Evolutionary conservation across 2,888 invertebrate genomes (phyloP).

Genomic region (Esperia sulphurella): DNA sequence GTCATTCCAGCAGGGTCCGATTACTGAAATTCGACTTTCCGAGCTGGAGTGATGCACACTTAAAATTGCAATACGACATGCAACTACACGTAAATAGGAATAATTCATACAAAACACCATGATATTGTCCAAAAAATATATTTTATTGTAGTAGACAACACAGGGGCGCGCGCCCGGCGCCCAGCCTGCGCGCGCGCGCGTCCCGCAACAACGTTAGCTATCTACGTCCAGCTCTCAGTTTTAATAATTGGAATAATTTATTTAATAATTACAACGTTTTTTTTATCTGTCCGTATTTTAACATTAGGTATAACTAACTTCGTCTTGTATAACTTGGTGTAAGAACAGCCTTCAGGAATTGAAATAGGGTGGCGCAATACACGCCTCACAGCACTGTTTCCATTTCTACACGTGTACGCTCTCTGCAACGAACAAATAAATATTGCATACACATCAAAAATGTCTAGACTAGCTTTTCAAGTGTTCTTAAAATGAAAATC

Average conservation of each 20-base stretch:
- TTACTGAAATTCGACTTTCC: no score
- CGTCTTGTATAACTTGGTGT: slow-evolving; percentile 79
- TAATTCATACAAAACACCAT: slow-evolving; percentile 12
- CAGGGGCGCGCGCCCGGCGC: slow-evolving; percentile 68
- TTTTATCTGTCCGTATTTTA: slow-evolving; percentile 77
- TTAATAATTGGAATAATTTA: slow-evolving; percentile 81
- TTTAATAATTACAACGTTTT: slow-evolving; percentile 79
- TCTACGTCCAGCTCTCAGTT: slow-evolving; percentile 74
- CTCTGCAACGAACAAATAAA: slow-evolving; percentile 47
- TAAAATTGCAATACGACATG: no score
- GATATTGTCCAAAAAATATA: slow-evolving; percentile 78
- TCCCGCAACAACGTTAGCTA: slow-evolving; percentile 76
- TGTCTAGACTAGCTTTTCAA: no score
- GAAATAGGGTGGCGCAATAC: slow-evolving; percentile 74
- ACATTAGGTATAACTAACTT: slow-evolving; percentile 78
- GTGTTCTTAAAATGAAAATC: no score
- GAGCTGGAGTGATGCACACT: no score
- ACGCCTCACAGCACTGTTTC: slow-evolving; percentile 93
- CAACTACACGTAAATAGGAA: no score
- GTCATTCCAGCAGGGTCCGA: no score
- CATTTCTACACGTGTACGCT: slow-evolving; percentile 89
- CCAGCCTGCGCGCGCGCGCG: slow-evolving; percentile 76
- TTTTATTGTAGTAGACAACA: slow-evolving; percentile 79
- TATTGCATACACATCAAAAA: no score
- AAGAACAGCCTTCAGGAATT: slow-evolving; percentile 80